phyloP scores from a whole-genome alignment of 2,797 vertebrate genomes.

The Brachyalestes nurse region DNA sequence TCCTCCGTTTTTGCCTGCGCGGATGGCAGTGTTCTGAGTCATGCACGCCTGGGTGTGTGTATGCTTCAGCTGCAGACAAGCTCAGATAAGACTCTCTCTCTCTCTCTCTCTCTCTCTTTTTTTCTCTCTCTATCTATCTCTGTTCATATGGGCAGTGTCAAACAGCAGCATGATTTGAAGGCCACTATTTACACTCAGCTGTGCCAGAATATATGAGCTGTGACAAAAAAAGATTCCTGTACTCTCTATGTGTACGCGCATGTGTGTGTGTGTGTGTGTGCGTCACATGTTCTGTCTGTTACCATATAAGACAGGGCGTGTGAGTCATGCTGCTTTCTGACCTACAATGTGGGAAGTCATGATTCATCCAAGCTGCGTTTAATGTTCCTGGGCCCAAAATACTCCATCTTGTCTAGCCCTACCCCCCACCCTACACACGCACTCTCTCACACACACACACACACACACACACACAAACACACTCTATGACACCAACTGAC shows the following conservation, averaged over 20 bases:
- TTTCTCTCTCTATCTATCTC: not conserved
- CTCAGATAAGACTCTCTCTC: slow-evolving; percentile 1
- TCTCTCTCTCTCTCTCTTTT: not conserved
- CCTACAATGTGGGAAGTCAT: slow-evolving; percentile 85
- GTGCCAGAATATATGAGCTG: slow-evolving; percentile 1
- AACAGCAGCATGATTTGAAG: not conserved
- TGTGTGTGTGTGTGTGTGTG: slow-evolving; percentile 63
- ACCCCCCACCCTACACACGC: slow-evolving; percentile 53
- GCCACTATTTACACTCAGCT: not conserved
- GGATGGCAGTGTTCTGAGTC: slow-evolving; percentile 1
- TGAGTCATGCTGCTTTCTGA: slow-evolving; percentile 81
- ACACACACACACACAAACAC: slow-evolving; percentile 33
- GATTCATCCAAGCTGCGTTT: slow-evolving; percentile 83
- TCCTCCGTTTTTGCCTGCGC: not conserved
- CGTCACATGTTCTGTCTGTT: slow-evolving; percentile 74
- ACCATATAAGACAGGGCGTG: slow-evolving; percentile 81
- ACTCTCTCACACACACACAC: slow-evolving; percentile 32
- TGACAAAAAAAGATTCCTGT: not conserved
- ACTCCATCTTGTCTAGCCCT: slow-evolving; percentile 70
- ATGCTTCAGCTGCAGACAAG: not conserved
- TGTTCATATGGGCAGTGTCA: not conserved
- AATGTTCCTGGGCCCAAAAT: slow-evolving; percentile 76
- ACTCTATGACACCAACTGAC: slow-evolving; percentile 41
- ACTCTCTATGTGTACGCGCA: no score
- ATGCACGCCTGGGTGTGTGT: not conserved